Conservation (phyloP, 1,140 invertebrate genomes). For the Sipha flava region DNA sequence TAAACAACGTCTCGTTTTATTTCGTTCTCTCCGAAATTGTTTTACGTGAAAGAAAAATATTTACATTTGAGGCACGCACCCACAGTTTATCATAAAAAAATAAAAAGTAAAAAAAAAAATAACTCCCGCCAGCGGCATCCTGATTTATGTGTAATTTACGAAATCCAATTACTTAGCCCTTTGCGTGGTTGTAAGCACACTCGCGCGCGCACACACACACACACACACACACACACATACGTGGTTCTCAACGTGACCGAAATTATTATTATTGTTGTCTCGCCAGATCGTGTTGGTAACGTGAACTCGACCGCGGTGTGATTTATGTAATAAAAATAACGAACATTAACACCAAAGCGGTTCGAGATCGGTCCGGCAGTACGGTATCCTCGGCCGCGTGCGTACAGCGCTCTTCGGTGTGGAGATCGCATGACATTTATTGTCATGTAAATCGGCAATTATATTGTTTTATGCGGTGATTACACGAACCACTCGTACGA, state of each 20-base stretch:
- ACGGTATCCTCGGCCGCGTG: no score
- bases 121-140: constrained; percentile 25
- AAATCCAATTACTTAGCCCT: constrained; percentile 31
- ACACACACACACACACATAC: no score
- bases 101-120: background rate
- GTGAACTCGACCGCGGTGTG: background rate
- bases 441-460: no score
- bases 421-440: no score
- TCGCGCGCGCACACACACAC: no score
- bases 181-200: background rate
- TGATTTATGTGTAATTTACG: constrained; percentile 23
- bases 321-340: constrained; percentile 16
- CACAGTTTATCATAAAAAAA: constrained; percentile 14
- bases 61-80: constrained; percentile 31
- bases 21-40: background rate
- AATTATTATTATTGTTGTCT: background rate
- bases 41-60: constrained; percentile 26
- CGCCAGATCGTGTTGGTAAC: background rate
- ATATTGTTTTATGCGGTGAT: no score
- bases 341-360: constrained; percentile 10
- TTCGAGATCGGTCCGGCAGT: no score
- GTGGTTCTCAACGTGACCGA: background rate
- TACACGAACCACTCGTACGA: no score
- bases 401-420: no score
- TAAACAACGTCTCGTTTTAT: background rate